A percentile compares a stretch with the other conserved stretches of the same genome.
Conservation (phyloP, 2,797 vertebrate genomes). For the Neosilurus hyrtlii region DNA sequence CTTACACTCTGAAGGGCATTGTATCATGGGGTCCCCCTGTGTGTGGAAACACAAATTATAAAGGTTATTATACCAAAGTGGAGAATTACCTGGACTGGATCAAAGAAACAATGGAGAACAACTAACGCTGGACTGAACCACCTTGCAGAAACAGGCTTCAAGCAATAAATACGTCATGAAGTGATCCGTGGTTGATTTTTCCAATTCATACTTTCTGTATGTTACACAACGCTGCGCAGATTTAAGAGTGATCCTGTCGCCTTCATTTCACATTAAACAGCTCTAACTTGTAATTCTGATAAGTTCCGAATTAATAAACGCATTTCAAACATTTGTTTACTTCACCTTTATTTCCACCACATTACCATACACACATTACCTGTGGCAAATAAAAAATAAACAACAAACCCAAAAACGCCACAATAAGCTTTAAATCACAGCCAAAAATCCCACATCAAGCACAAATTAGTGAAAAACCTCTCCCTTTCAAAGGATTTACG, state of each 20-base stretch:
- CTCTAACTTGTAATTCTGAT: neutral
- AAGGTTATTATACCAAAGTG: constrained; percentile 86
- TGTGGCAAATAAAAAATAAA: too few relatives aligned
- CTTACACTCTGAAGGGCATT: constrained; percentile 75
- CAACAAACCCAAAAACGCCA: too few relatives aligned
- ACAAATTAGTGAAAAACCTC: too few relatives aligned
- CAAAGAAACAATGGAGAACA: constrained; percentile 68
- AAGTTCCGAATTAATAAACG: neutral
- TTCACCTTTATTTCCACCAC: neutral
- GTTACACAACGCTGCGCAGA: neutral
- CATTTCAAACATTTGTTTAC: neutral
- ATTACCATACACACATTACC: neutral
- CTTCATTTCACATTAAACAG: neutral
- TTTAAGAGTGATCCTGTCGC: too few relatives aligned
- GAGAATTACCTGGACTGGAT: constrained; percentile 88
- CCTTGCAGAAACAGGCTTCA: neutral
- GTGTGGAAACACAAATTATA: constrained; percentile 66
- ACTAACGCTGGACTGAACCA: constrained; percentile 32
- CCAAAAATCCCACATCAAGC: too few relatives aligned
- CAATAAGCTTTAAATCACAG: too few relatives aligned
- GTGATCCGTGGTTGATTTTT: neutral
- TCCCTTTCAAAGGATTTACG: too few relatives aligned
- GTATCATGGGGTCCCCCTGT: constrained; percentile 81
- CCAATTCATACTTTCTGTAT: too few relatives aligned
- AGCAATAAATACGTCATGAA: neutral